phyloP scores from a whole-genome alignment of 2,797 vertebrate genomes.

The Typhlichthys eigenmanni region DNA sequence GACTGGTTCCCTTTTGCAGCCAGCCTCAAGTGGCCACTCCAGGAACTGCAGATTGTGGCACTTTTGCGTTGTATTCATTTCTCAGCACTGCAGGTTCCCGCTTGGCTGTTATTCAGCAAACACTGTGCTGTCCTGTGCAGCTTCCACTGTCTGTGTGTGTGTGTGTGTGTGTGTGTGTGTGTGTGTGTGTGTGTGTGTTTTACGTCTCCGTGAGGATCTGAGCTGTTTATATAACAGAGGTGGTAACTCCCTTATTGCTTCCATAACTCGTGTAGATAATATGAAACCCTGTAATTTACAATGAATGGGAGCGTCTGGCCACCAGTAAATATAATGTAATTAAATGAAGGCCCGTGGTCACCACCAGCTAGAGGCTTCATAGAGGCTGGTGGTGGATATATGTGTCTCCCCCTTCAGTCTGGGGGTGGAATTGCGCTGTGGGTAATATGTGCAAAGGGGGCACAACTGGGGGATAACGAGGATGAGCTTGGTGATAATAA shows the following conservation, averaged over 20 bases:
- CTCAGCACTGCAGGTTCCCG: too few relatives aligned
- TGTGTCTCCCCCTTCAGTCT: not conserved
- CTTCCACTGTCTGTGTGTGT: conserved; percentile 16
- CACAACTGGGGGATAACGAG: conserved; percentile 7
- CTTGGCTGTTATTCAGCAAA: too few relatives aligned
- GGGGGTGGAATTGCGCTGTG: conserved; percentile 21
- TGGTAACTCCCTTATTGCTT: conserved; percentile 74
- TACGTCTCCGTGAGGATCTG: conserved; percentile 56
- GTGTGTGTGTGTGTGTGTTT: conserved; percentile 42
- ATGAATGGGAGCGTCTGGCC: conserved; percentile 71
- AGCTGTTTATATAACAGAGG: conserved; percentile 69
- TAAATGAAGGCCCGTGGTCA: conserved; percentile 60
- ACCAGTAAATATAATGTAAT: conserved; percentile 70
- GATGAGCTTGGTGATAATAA: conserved; percentile 30
- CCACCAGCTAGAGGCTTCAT: not conserved
- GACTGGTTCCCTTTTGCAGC: too few relatives aligned
- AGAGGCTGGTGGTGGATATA: not conserved
- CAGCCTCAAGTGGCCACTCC: too few relatives aligned
- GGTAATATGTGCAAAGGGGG: conserved; percentile 16
- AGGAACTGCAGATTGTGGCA: too few relatives aligned
- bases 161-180: conserved; percentile 1
- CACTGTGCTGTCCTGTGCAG: too few relatives aligned
- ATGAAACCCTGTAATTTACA: conserved; percentile 69
- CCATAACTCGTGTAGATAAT: conserved; percentile 75
- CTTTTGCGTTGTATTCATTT: too few relatives aligned